Evolutionary conservation across 2,888 invertebrate genomes (phyloP).

Genomic region (Pasiphila rectangulata): DNA sequence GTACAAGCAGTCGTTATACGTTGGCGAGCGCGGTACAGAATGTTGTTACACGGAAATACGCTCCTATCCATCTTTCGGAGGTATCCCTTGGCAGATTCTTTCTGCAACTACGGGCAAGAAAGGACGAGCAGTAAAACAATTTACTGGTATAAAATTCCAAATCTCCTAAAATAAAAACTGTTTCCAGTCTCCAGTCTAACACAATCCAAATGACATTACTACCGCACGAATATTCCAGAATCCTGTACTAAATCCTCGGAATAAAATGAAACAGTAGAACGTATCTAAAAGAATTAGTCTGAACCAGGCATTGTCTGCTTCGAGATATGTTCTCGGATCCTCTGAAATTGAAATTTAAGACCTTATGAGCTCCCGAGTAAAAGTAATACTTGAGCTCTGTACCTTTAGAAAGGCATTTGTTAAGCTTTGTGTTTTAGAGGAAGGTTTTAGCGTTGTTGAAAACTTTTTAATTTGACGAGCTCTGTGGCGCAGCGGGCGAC

Average conservation of each 20-base stretch:
- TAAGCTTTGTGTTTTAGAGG: slow-evolving; percentile 8
- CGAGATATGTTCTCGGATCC: slow-evolving; percentile 54
- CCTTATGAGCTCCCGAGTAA: slow-evolving; percentile 50
- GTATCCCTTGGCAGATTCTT: no score
- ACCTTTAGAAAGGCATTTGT: slow-evolving; percentile 6
- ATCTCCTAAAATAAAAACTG: no score
- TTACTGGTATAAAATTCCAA: no score
- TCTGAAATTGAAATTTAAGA: slow-evolving; percentile 72
- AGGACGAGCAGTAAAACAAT: no score
- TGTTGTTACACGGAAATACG: no score
- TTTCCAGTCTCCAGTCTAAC: neutral
- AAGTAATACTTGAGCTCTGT: slow-evolving; percentile 25
- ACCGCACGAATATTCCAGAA: neutral
- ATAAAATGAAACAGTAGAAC: slow-evolving; percentile 38
- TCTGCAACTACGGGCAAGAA: no score
- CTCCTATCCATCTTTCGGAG: no score
- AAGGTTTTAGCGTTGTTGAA: neutral
- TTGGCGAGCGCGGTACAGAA: no score
- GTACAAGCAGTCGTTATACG: no score
- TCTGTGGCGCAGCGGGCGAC: no score
- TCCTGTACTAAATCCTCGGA: slow-evolving; percentile 12
- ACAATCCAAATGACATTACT: neutral
- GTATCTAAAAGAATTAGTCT: slow-evolving; percentile 47
- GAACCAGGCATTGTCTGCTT: slow-evolving; percentile 46
- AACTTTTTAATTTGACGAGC: no score